Base-by-base conservation (phyloP, 2,797 vertebrate genomes). In the Steatocranus sp. region DNA sequence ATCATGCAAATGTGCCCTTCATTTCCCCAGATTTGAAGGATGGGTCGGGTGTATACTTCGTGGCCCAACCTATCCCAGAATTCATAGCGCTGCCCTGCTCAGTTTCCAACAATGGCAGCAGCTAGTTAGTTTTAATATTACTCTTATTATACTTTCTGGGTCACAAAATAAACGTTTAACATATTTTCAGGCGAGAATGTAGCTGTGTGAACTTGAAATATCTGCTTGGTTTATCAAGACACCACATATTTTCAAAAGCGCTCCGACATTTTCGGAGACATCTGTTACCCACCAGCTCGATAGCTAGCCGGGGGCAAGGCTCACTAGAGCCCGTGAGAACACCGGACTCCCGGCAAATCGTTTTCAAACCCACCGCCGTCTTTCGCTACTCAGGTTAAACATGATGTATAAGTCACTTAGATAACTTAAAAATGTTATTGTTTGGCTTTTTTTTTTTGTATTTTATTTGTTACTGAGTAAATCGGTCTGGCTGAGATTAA, bases 171-270 rank as follows among this genome's bases (percentile, higher is more conserved):
- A 49, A n/a, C 2, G 0, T 48, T 48, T 9, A 9, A 48, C 46
- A 48, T 18, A 9, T 48, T 48, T 48, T 48, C 8, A 48, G 17
- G 8, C 4, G 1, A 18, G 8, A 48, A 48, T 18, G 46, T 48
- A 48, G 0, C 17, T 48, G 46, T 48, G 17, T 48, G 0, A 9
- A 48, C 46, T 0, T 48, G 0, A 48, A 18, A 48, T 9, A 48
- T 18, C 3, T 48, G 46, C 0, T 48, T 0, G 0, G 48, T 49
- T 49, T 49, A 49, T n/a, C 48, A n/a, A 10, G 18, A 49, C 48
- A n/a, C 48, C 48, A n/a, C 18, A 49, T 49, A n/a, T 49, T 49
- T 49, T 49, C 8, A n/a, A 49, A 49, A n/a, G 18, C 1, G 2
- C 18, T 5, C 46, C 1, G 3, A 43, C 6, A 4, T 18, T 18